A percentile compares a stretch with the other conserved stretches of the same genome.
Conservation (phyloP, 2,113 vertebrate species). For the Hymenochirus boettgeri region DNA sequence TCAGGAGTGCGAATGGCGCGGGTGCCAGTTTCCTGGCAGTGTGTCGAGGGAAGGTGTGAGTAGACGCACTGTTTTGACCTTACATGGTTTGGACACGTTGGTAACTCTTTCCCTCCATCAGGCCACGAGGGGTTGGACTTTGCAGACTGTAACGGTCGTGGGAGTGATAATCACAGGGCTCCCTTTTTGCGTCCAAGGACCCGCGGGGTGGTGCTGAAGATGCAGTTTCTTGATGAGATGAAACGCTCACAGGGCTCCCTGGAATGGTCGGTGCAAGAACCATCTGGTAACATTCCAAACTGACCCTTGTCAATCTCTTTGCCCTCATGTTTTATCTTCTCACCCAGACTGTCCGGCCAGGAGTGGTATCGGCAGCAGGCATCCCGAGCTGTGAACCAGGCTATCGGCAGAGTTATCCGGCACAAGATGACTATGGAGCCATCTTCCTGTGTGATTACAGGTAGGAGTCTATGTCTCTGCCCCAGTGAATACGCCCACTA, state of each 20-base stretch:
- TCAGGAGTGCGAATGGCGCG: slow-evolving; percentile 57
- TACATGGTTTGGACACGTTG: background rate
- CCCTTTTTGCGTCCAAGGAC: slow-evolving; percentile 89
- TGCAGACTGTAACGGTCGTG: slow-evolving; percentile 80
- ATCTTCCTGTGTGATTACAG: slow-evolving; percentile 93
- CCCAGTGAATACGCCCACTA: too few relatives aligned
- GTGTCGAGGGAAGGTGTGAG: slow-evolving; percentile 89
- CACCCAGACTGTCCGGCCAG: slow-evolving; percentile 73
- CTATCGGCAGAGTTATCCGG: slow-evolving; percentile 89
- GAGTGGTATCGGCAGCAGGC: slow-evolving; percentile 94
- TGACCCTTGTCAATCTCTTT: background rate
- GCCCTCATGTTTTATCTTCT: background rate
- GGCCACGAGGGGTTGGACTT: slow-evolving; percentile 96
- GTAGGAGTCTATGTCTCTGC: too few relatives aligned
- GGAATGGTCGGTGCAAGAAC: slow-evolving; percentile 54
- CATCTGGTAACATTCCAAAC: too few relatives aligned
- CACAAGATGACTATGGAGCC: slow-evolving; percentile 88
- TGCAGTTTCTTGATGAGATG: slow-evolving; percentile 94
- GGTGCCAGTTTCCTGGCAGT: slow-evolving; percentile 89
- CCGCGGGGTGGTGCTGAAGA: slow-evolving; percentile 84
- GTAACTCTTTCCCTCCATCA: slow-evolving; percentile 44
- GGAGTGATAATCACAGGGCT: slow-evolving; percentile 90
- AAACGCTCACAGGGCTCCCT: slow-evolving; percentile 49
- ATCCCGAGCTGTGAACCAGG: slow-evolving; percentile 92
- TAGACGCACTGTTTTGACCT: too few relatives aligned